Evolutionary conservation across 2,113 vertebrate genomes (phyloP), one percentile per base, ranked within the genome.

Genomic region (Halichoerus grypus): DNA sequence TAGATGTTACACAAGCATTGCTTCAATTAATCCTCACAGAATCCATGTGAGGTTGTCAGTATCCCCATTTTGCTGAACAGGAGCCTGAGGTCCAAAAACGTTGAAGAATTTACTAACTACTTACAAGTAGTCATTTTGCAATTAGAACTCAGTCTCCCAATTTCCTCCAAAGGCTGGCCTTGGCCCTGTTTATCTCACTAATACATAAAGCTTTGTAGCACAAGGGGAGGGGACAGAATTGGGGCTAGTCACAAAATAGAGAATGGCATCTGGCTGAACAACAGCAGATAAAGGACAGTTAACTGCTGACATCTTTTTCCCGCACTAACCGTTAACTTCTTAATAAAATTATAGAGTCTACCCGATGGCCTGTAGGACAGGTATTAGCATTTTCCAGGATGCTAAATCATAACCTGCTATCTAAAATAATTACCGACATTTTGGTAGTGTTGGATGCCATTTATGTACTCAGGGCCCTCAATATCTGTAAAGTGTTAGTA

Each of bases 371-470:
- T 86, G 11, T 42, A 91, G 26, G 69, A 36, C 3, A 71, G 12
- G 5, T 7, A 76, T 49, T 67, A 77, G 67, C 6, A 57, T 84
- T 92, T 87, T 15, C 12, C 31, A 85, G 22, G 92, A 69, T 90
- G 6, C 16, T 84, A 39, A 72, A 77, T 53, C 22, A 91, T 80
- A 87, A 86, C 53, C 26, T 72, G 33, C 11, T 83, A 79, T 8
- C 13, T 65, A 33, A 76, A 90, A 94, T 94, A 97, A 98, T 79
- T 83, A 85, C 89, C 88, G 97, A 81, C 83, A 87, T 74, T 88
- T 36, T 69, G 63, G 71, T 72, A 94, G 59, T 84, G 21, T 86
- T 96, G 87, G 86, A 96, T 97, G 72, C 74, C 81, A 92, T 94
- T 79, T 85, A 61, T 87, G 46, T 53, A 83, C 7, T n/a, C 36